Conservation (phyloP, 92 coral and sea anemone species). For the Epizoanthus fatuus region DNA sequence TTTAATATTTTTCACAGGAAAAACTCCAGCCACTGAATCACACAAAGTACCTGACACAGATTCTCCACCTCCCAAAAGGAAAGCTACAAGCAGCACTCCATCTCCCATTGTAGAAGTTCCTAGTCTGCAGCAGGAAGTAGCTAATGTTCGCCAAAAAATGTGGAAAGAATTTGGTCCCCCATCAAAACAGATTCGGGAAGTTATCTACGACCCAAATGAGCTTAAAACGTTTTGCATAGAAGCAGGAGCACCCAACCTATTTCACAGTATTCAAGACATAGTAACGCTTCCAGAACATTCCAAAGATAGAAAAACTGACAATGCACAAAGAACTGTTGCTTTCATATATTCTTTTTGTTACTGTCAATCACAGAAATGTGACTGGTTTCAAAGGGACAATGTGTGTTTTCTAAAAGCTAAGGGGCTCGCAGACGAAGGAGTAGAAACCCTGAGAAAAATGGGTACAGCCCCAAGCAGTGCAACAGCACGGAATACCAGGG, state of each 20-base stretch:
- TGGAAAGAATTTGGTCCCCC: constrained; percentile 16
- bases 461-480: constrained; percentile 14
- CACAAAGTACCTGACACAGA: not conserved
- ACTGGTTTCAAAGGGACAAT: not conserved
- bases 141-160: not conserved
- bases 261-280: not conserved
- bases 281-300: constrained; percentile 7
- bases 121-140: not conserved
- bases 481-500: not conserved
- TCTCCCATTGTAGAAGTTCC: no score
- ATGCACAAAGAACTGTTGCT: constrained; percentile 6
- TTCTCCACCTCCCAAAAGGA: no score
- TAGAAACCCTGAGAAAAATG: constrained; percentile 2
- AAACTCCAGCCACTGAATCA: not conserved
- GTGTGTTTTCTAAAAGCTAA: constrained; percentile 1
- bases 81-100: not conserved
- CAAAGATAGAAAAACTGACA: constrained; percentile 5
- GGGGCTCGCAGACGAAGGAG: constrained; percentile 1
- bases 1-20: not conserved
- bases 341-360: constrained; percentile 1
- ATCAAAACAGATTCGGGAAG: not conserved
- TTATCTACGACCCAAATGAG: not conserved
- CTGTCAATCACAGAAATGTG: constrained; percentile 26
- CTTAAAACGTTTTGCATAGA: not conserved
- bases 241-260: not conserved